Base-by-base conservation (phyloP, 2,113 vertebrate species). In the Hoplias malabaricus region DNA sequence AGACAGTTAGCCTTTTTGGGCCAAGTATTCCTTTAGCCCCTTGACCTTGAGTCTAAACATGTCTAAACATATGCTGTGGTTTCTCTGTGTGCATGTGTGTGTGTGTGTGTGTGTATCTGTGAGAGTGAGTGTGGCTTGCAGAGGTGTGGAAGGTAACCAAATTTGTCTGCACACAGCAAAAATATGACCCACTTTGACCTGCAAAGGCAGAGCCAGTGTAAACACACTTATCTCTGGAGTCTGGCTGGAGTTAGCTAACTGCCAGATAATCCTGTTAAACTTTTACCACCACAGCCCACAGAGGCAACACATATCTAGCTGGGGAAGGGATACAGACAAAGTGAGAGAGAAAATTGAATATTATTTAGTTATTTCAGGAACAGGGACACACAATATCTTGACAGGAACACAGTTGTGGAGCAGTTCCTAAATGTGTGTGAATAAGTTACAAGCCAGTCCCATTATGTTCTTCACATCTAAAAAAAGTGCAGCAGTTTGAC, bases 241-340 rank as follows among this genome's bases (percentile, higher is more conserved):
- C 84, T 75, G 56, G 59, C 72, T 78, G 71, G 54, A 78, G 77
- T 65, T 56, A 68, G 71, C 74, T 86, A 77, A 87, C 78, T 80
- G 81, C 69, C 84, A 86, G 91, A 90, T 78, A 86, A 83, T 88
- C 87, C 88, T 86, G 92, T 92, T 92, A 88, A 91, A 88, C 81
- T 90, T 91, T 91, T 86, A 89, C 88, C 85, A 83, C 65, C 83
- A 82, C 79, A 70, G 76, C 83, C 84, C 69, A 68, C 43, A 59
- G 40, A 83, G 77, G 21, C 31, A 21, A 50, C 21, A 57, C 25
- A 29, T 46, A 73, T 23, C 69, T 63, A 63, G 33, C 61, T 53
- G 73, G 13, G 48, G 43, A 46, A 65, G 19, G 11, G 29, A 34
- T 16, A 11, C 16, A 63, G 31, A 0, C 16, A 36, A n/a, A n/a